Conservation (phyloP, 2,888 invertebrate genomes). For the Folsomia candida region DNA sequence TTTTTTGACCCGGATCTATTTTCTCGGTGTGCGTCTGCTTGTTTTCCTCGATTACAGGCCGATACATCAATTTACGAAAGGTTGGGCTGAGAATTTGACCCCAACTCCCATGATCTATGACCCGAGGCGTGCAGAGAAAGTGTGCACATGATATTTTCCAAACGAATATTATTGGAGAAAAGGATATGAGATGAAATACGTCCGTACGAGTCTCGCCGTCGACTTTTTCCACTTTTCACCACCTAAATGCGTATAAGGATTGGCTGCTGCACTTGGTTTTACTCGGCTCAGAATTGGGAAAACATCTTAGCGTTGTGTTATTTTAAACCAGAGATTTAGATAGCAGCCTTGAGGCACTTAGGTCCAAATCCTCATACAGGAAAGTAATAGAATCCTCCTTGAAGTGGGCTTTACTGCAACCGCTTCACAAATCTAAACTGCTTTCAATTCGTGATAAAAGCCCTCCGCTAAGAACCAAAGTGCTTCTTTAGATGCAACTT, state of each 20-base stretch:
- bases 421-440: neutral
- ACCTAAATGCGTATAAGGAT: no score
- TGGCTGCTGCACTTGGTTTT: neutral
- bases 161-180: neutral
- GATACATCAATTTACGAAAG: slow-evolving; percentile 11
- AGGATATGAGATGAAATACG: neutral
- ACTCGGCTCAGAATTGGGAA: neutral
- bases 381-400: neutral
- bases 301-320: slow-evolving; percentile 7
- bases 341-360: neutral
- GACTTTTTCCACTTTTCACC: neutral
- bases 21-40: neutral
- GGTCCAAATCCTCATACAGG: neutral
- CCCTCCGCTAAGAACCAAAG: neutral
- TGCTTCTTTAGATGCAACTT: neutral
- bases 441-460: neutral
- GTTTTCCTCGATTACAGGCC: neutral
- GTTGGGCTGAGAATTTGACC: neutral
- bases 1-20: slow-evolving; percentile 15
- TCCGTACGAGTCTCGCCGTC: no score
- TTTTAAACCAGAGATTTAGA: slow-evolving; percentile 10
- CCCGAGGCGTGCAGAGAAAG: neutral
- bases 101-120: neutral
- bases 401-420: neutral
- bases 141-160: neutral